These are phyloP conservation scores for Ephestia elutella DNA, from an alignment of 1,140 invertebrate species.

Conservation along the genomic window DNA sequence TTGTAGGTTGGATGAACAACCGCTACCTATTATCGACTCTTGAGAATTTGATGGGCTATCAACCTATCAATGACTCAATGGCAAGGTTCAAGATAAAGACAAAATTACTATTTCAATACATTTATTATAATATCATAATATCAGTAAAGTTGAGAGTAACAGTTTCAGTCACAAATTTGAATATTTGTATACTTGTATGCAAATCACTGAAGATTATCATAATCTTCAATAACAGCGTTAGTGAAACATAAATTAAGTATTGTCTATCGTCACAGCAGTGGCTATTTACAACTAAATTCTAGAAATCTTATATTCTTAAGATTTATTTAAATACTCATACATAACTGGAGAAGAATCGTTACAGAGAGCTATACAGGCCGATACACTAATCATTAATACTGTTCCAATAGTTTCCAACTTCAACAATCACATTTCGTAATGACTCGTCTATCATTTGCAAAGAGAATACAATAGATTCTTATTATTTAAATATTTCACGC, in stretches of 20 bases:
- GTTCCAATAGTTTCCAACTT: constrained; percentile 15
- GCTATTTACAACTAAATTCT: constrained; percentile 21
- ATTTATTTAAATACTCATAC: too few species aligned
- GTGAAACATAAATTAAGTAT: constrained; percentile 6
- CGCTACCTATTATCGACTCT: too few species aligned
- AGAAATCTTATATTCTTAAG: too few species aligned
- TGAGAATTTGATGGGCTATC: too few species aligned
- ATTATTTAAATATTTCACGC: constrained; percentile 30
- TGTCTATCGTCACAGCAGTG: constrained; percentile 15
- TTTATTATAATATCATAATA: constrained; percentile 26
- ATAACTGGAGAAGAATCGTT: constrained; percentile 11
- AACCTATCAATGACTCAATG: too few species aligned
- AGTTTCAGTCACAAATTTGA: constrained; percentile 19
- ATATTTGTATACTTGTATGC: neutral
- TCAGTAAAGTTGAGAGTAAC: constrained; percentile 17
- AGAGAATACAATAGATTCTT: constrained; percentile 28
- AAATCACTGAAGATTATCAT: neutral
- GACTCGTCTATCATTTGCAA: neutral
- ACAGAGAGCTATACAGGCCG: constrained; percentile 12
- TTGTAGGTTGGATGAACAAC: too few species aligned
- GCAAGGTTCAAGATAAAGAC: neutral
- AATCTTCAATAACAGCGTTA: neutral
- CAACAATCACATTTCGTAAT: neutral
- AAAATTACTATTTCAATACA: constrained; percentile 12
- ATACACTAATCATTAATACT: constrained; percentile 31